These are phyloP conservation scores for Notothenia rossii DNA, from an alignment of 2,113 vertebrate genomes.

Conservation along the genomic window DNA sequence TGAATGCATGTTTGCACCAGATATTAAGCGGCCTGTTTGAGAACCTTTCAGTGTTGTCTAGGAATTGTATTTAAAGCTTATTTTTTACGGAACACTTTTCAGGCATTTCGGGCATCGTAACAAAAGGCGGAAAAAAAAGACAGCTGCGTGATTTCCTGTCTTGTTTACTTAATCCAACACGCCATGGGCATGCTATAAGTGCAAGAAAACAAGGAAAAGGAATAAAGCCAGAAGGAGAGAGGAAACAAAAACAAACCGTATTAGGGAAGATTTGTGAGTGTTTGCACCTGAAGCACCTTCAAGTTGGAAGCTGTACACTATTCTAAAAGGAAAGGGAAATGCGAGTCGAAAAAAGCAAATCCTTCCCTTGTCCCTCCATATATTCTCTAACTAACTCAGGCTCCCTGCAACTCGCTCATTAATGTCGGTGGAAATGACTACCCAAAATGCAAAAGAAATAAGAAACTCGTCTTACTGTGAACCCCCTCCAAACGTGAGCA, in stretches of 20 bases:
- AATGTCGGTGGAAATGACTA: slow-evolving; percentile 31
- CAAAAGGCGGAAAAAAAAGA: slow-evolving; percentile 28
- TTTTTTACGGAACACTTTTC: slow-evolving; percentile 13
- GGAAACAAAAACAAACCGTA: slow-evolving; percentile 1
- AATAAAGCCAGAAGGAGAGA: slow-evolving; percentile 19
- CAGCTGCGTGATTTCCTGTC: slow-evolving; percentile 11
- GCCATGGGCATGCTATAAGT: slow-evolving; percentile 40
- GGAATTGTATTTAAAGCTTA: background rate
- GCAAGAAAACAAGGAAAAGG: background rate
- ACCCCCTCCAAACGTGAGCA: background rate
- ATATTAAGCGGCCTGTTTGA: slow-evolving; percentile 13
- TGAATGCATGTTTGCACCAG: background rate
- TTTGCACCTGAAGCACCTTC: slow-evolving; percentile 66
- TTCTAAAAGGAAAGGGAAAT: slow-evolving; percentile 27
- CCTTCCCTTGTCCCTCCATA: background rate
- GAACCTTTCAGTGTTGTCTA: background rate
- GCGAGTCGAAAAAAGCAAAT: background rate
- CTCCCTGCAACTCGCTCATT: slow-evolving; percentile 5
- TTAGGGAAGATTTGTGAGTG: slow-evolving; percentile 39
- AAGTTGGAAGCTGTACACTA: slow-evolving; percentile 51
- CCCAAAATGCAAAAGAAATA: slow-evolving; percentile 7
- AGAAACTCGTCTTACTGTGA: background rate
- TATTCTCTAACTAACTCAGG: slow-evolving; percentile 4
- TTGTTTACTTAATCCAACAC: slow-evolving; percentile 55
- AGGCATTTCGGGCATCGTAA: background rate